Evolutionary conservation across 2,888 invertebrate species (phyloP), one percentile per base, ranked within the genome.

Genomic region (Caenorhabditis sp.): DNA sequence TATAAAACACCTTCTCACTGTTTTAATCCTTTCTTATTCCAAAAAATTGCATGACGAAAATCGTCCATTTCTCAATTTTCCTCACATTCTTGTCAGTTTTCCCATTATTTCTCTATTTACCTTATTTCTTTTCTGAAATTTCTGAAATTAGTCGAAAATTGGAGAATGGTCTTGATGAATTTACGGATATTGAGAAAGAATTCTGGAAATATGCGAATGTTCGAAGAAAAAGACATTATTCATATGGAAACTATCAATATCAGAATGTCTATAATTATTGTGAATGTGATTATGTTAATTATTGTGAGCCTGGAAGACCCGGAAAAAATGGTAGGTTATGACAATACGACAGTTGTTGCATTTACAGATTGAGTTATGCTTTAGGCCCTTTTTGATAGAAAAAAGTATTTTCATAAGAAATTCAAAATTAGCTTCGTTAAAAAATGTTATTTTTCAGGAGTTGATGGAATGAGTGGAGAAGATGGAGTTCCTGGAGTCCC

Each of bases 281-380:
- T 58, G 72, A 76, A 52, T 79, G 78, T 56, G 76, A 76, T 27
- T 72, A 79, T 23, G 59, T 64, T 54, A 75, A 72, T 53, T 59
- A 61, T 27, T 79, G 78, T 60, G 58, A 64, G n/a, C 65, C 78
- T n/a, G 78, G 78, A 27, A 63, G 62, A 36, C 66, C 59, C 20
- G 78, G 78, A 58, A 25, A 50, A 23, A n/a, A 56, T 4, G 78
- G 73, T 67, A 26, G 27, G 43, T 21, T 49, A 27, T 53, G 23
- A n/a, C 10, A 12, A 53, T 21, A 23, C 7, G 5, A n/a, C 8
- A 50, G 17, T 52, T 21, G 1, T 12, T n/a, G n/a, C n/a, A n/a
- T n/a, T n/a, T n/a, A n/a, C n/a, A n/a, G n/a, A n/a, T n/a, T n/a
- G n/a, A n/a, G n/a, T n/a, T n/a, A n/a, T n/a, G n/a, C n/a, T n/a